Base-by-base conservation (phyloP, 2,888 invertebrate genomes). In the Drepanosiphum platanoidis region DNA sequence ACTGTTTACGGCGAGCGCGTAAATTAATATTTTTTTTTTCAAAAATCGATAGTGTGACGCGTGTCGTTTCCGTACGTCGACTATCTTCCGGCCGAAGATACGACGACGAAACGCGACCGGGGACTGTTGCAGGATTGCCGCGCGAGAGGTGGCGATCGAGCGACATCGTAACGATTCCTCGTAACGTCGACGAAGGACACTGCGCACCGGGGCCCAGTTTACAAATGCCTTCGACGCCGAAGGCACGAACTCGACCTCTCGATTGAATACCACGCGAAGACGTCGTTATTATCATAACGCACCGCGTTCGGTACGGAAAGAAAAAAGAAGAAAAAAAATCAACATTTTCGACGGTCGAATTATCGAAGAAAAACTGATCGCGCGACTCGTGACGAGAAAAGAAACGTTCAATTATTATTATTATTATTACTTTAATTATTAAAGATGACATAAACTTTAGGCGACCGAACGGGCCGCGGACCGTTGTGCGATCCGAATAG, bases 201-300 rank as follows among this genome's bases (percentile, higher is more conserved):
- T 39, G 36, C 36, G 3, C 18, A 64, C 5, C 58, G 58, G 66
- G 46, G 34, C n/a, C 32, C 22, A 27, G 80, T 78, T 78, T 42
- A 34, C 34, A 36, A 52, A 70, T 80, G 52, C 27, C 80, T 80
- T 80, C 80, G 5, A 52, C 27, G 34, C 34, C 46, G 78, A 78
- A 78, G 78, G 42, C 70, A 80, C 68, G 52, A 80, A 80, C 80
- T 80, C 22, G 78, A 66, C 75, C 75, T 58, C 75, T n/a, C 0
- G 32, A 34, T n/a, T n/a, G n/a, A n/a, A n/a, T n/a, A n/a, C n/a
- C n/a, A n/a, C n/a, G n/a, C n/a, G n/a, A n/a, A n/a, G n/a, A n/a
- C n/a, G n/a, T n/a, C n/a, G n/a, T n/a, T n/a, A n/a, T n/a, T n/a
- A n/a, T n/a, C n/a, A n/a, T n/a, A n/a, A n/a, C n/a, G n/a, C n/a